Evolutionary conservation across 2,888 invertebrate species (phyloP), one percentile per base, ranked within the genome.

Genomic region (Agrenia bidenticulata): DNA sequence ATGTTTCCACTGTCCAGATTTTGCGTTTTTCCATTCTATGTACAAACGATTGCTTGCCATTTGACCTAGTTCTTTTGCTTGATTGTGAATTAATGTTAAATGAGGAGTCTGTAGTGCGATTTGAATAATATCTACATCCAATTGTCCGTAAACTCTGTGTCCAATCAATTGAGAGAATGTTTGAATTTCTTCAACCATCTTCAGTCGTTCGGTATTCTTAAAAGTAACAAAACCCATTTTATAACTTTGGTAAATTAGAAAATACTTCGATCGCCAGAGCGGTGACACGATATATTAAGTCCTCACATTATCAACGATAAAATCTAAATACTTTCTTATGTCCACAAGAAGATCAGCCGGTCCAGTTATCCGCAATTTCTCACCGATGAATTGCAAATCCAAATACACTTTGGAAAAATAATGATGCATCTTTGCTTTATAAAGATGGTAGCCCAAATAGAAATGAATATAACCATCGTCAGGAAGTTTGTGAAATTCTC

Each of bases 401-500:
- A 87, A 81, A 78, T 85, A 89, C 68, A 89, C 78, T 32, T 80
- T 80, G 26, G 82, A 81, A 78, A 89, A 89, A 70, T 84, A 72
- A 80, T 75, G 59, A 39, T 64, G 64, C 27, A 63, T 55, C 27
- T 81, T 79, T 1, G 88, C 86, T 72, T 84, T 80, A 64, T 83
- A 81, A 64, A 89, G 81, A 79, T 89, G 89, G 77, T 89, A 86
- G 0, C 88, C 89, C 57, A 89, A 83, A 77, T 87, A 88, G 39
- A 84, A 87, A 13, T 85, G 86, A 75, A 88, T 88, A 77, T 90
- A 90, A 55, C 88, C 87, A 77, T 89, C 89, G 69, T 87, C 83
- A 0, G 86, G 85, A 19, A 89, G 82, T 64, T 85, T 83, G 1
- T 85, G 81, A 26, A 83, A 83, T 73, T 84, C 82, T 7, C 80